Percentiles rank a stretch among this genome's conserved stretches.
Conservation (phyloP, 2,888 invertebrate genomes). For the Carabus problematicus region DNA sequence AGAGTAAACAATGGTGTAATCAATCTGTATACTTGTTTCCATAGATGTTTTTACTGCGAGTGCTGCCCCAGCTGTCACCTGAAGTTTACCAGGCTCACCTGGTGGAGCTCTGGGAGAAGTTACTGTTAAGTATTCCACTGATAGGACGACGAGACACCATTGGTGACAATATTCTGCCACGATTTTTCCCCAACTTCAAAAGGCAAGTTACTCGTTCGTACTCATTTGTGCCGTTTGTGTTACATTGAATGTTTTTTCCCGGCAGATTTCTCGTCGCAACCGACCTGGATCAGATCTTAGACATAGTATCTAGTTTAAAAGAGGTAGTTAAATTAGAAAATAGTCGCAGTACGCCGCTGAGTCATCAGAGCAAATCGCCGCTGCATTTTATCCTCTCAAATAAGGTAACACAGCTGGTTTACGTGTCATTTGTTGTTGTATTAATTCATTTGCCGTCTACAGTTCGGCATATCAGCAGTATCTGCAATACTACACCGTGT, state of each 20-base stretch:
- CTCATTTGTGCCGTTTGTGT: not conserved
- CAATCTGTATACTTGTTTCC: not conserved
- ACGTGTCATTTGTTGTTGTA: conserved; percentile 14
- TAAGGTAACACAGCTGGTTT: too few species aligned
- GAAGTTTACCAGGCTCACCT: conserved; percentile 61
- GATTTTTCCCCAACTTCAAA: conserved; percentile 66
- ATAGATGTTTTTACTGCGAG: conserved; percentile 69
- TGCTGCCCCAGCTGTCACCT: conserved; percentile 66
- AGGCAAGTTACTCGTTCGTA: conserved; percentile 58
- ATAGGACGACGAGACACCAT: conserved; percentile 67
- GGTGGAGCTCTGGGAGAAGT: conserved; percentile 67
- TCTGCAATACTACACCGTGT: conserved; percentile 62
- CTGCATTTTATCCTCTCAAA: conserved; percentile 61
- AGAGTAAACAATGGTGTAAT: conserved; percentile 9
- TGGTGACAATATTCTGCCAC: conserved; percentile 61
- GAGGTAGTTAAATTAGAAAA: conserved; percentile 54
- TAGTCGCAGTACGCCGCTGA: conserved; percentile 55
- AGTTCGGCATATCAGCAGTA: conserved; percentile 67
- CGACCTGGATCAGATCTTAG: conserved; percentile 55
- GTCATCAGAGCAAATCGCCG: conserved; percentile 56
- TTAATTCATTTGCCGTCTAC: conserved; percentile 28
- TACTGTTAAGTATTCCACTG: conserved; percentile 66
- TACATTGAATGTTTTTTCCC: conserved; percentile 40
- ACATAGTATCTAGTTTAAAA: conserved; percentile 53
- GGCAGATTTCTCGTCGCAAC: conserved; percentile 55